phyloP scores from a whole-genome alignment of 2,113 vertebrate genomes.

The Paramisgurnus dabryanus region DNA sequence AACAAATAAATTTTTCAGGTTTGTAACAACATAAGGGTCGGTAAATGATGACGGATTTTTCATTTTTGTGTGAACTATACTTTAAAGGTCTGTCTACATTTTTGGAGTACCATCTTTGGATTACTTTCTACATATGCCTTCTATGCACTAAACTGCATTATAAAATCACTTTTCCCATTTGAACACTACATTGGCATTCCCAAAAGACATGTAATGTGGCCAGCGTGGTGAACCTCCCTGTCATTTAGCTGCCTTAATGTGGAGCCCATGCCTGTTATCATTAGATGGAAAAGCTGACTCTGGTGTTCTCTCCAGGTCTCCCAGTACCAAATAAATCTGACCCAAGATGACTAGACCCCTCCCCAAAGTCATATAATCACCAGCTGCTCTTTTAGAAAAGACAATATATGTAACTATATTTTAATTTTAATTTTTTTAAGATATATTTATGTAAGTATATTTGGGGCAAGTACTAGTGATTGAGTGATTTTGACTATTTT shows the following conservation, averaged over 20 bases:
- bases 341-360: constrained; percentile 62
- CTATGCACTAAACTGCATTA: neutral
- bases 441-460: neutral
- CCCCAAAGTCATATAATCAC: constrained; percentile 41
- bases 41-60: neutral
- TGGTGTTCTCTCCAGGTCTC: constrained; percentile 35
- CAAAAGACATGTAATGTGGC: neutral
- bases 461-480: no score
- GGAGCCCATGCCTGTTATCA: constrained; percentile 38
- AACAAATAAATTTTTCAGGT: neutral
- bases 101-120: constrained; percentile 14
- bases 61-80: neutral
- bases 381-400: neutral
- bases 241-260: constrained; percentile 49
- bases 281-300: constrained; percentile 70
- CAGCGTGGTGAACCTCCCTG: constrained; percentile 47
- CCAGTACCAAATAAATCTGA: constrained; percentile 42
- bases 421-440: neutral
- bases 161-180: constrained; percentile 56
- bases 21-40: neutral
- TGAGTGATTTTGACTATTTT: neutral
- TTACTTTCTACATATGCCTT: constrained; percentile 6
- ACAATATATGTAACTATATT: neutral
- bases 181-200: constrained; percentile 21
- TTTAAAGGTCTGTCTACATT: neutral